phyloP scores from a whole-genome alignment of 2,797 vertebrate genomes.

The Gambusia yucatana region DNA sequence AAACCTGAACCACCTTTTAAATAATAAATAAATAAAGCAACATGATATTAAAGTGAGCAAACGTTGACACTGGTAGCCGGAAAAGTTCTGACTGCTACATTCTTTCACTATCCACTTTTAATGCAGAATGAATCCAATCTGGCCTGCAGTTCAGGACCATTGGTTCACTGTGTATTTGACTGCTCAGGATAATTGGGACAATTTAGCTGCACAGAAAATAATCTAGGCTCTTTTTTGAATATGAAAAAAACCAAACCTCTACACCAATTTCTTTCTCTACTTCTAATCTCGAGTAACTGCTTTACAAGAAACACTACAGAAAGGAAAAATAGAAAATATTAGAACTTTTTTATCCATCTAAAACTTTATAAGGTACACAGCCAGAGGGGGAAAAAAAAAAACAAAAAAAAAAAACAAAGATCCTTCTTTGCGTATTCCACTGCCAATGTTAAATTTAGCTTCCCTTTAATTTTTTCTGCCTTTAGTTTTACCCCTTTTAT shows the following conservation, averaged over 20 bases:
- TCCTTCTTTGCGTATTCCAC: not conserved
- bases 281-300: conserved; percentile 20
- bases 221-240: conserved; percentile 14
- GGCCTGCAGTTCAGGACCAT: conserved; percentile 15
- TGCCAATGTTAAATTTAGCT: conserved; percentile 48
- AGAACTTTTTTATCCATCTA: conserved; percentile 42
- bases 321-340: conserved; percentile 23
- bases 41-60: not conserved
- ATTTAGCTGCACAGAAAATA: conserved; percentile 40
- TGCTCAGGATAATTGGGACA: conserved; percentile 34
- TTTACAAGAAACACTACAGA: conserved; percentile 19
- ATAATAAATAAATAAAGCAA: not conserved
- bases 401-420: conserved; percentile 1
- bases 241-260: not conserved
- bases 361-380: conserved; percentile 45
- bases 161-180: conserved; percentile 29
- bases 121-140: not conserved
- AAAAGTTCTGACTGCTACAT: not conserved
- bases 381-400: conserved; percentile 13
- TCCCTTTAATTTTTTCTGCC: conserved; percentile 46
- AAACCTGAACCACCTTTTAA: not conserved
- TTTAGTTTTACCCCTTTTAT: conserved; percentile 44
- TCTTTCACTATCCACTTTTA: not conserved
- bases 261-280: not conserved
- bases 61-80: not conserved